Evolutionary conservation across 1,140 invertebrate genomes (phyloP).

Genomic region (Pararge aegeria): DNA sequence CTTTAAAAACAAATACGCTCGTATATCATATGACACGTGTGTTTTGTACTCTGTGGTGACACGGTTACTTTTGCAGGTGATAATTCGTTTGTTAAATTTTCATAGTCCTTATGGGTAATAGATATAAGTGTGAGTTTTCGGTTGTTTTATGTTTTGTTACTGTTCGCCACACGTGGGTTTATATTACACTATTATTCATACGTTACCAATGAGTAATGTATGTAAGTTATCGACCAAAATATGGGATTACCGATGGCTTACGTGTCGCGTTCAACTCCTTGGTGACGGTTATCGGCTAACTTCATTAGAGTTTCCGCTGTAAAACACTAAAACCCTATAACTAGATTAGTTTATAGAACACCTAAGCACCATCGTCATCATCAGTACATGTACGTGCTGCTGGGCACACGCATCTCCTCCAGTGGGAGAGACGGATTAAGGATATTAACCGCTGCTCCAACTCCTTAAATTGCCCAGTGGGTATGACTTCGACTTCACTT

Average conservation of each 20-base stretch:
- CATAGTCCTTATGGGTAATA: not conserved
- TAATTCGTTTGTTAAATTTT: not conserved
- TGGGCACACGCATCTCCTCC: no score
- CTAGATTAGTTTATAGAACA: not conserved
- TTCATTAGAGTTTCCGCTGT: not conserved
- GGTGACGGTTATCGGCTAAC: slow-evolving; percentile 3
- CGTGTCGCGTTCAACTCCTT: slow-evolving; percentile 21
- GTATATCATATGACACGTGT: slow-evolving; percentile 10
- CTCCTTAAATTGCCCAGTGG: no score
- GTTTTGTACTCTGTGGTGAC: not conserved
- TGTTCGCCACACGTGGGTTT: slow-evolving; percentile 14
- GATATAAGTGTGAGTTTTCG: slow-evolving; percentile 14
- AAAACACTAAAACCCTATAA: not conserved
- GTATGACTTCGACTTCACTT: no score
- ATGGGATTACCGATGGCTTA: slow-evolving; percentile 46
- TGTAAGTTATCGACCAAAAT: slow-evolving; percentile 47
- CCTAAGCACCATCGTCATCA: not conserved
- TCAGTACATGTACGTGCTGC: no score
- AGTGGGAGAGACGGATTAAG: no score
- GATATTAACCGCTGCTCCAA: no score
- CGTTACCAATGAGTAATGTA: slow-evolving; percentile 44
- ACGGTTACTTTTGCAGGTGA: not conserved
- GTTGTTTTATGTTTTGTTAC: not conserved
- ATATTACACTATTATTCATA: slow-evolving; percentile 43
- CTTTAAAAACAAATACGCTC: slow-evolving; percentile 11